Evolutionary conservation across 2,113 vertebrate genomes (phyloP).

Genomic region (Entomyzon cyanotis): DNA sequence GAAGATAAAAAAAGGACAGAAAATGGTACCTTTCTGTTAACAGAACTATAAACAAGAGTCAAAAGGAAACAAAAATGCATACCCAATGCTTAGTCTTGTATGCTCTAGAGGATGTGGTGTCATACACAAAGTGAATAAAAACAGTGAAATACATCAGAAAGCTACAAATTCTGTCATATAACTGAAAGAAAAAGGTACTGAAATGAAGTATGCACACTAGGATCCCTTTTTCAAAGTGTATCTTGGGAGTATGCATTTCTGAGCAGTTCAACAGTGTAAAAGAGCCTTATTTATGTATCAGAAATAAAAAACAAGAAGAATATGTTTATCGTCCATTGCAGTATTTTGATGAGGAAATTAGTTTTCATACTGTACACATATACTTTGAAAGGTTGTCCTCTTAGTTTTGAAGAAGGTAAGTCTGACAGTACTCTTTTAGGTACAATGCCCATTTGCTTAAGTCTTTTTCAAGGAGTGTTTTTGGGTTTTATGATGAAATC

Average conservation of each 20-base stretch:
- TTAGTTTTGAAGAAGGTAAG: not conserved
- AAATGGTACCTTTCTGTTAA: constrained; percentile 45
- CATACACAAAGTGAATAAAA: constrained; percentile 54
- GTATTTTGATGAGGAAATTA: not conserved
- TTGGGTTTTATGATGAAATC: not conserved
- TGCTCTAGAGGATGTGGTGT: constrained; percentile 52
- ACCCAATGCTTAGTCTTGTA: constrained; percentile 49
- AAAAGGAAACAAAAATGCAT: constrained; percentile 8
- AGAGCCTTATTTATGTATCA: not conserved
- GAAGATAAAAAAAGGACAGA: constrained; percentile 58
- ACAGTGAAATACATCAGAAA: constrained; percentile 58
- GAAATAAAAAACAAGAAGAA: not conserved
- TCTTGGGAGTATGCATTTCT: constrained; percentile 29
- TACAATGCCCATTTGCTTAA: not conserved
- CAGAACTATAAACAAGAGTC: not conserved
- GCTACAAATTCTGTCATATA: constrained; percentile 49
- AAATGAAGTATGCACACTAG: constrained; percentile 59
- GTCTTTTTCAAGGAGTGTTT: not conserved
- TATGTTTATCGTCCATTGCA: not conserved
- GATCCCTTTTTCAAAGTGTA: constrained; percentile 64
- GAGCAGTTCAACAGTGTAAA: not conserved
- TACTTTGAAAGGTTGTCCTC: not conserved
- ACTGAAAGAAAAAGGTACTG: constrained; percentile 45
- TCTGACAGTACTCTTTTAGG: not conserved
- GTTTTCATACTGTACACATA: not conserved